phyloP scores from a whole-genome alignment of 2,113 vertebrate genomes.

The Bostrychus sinensis region DNA sequence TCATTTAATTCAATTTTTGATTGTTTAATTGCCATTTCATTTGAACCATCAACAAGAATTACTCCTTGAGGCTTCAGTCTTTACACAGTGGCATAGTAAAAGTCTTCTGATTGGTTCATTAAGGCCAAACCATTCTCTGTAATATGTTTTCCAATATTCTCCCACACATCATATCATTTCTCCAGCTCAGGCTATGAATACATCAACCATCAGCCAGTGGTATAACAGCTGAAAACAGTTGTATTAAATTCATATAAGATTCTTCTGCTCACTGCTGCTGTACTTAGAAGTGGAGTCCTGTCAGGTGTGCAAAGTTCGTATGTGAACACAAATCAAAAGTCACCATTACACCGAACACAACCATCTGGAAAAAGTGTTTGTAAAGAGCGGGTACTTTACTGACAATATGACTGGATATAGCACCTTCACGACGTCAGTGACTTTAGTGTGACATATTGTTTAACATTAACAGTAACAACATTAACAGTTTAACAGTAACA shows the following conservation, averaged over 20 bases:
- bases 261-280: no score
- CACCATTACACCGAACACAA: no score
- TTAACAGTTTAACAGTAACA: no score
- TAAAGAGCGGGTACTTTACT: no score
- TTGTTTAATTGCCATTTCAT: slow-evolving; percentile 42
- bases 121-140: slow-evolving; percentile 40
- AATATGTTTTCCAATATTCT: slow-evolving; percentile 12
- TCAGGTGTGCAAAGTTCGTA: no score
- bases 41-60: slow-evolving; percentile 41
- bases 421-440: no score
- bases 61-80: slow-evolving; percentile 37
- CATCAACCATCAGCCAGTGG: neutral
- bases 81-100: slow-evolving; percentile 45
- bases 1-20: slow-evolving; percentile 38
- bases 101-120: slow-evolving; percentile 45
- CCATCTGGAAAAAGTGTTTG: no score
- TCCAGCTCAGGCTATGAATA: neutral
- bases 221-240: neutral
- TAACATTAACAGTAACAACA: no score
- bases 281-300: no score
- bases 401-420: no score
- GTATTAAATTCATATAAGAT: neutral
- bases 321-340: no score
- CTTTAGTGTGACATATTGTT: no score
- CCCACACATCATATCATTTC: neutral